A percentile compares a stretch with the other conserved stretches of the same genome.
Conservation (phyloP, 1,140 invertebrate genomes). For the Drosophila seguyi region DNA sequence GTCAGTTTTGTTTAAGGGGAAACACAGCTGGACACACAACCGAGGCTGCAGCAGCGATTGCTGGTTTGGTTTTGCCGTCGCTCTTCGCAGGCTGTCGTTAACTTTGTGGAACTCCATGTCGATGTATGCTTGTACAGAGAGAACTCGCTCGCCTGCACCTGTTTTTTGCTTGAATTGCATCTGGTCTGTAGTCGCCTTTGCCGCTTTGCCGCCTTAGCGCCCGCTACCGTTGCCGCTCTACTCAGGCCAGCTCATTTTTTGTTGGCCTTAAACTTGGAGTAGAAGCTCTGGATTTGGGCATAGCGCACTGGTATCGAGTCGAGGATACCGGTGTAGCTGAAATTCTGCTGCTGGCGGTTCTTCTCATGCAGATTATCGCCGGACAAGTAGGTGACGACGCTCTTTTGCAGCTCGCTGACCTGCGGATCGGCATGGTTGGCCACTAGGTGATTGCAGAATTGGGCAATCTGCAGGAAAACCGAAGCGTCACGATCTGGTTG, state of each 20-base stretch:
- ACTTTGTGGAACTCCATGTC: slow-evolving; percentile 81
- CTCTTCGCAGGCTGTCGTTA: slow-evolving; percentile 66
- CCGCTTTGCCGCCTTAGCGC: slow-evolving; percentile 63
- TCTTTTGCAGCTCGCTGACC: slow-evolving; percentile 77
- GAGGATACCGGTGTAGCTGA: slow-evolving; percentile 83
- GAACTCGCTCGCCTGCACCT: slow-evolving; percentile 75
- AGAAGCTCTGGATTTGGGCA: slow-evolving; percentile 84
- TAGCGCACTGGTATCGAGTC: slow-evolving; percentile 82
- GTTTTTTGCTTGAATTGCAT: slow-evolving; percentile 62
- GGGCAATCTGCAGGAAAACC: slow-evolving; percentile 80
- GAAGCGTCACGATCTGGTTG: slow-evolving; percentile 80
- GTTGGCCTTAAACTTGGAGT: slow-evolving; percentile 82
- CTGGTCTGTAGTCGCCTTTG: slow-evolving; percentile 74
- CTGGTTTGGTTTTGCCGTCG: slow-evolving; percentile 59
- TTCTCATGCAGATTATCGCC: slow-evolving; percentile 83
- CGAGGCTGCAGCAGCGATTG: slow-evolving; percentile 57
- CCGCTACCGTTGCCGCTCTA: slow-evolving; percentile 49
- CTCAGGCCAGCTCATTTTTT: slow-evolving; percentile 75
- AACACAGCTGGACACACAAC: slow-evolving; percentile 31
- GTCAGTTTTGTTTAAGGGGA: slow-evolving; percentile 35
- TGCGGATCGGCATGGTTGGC: slow-evolving; percentile 81
- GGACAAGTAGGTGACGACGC: slow-evolving; percentile 81
- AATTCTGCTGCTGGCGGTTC: slow-evolving; percentile 79
- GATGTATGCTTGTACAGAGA: slow-evolving; percentile 74
- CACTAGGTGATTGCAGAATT: slow-evolving; percentile 84